Evolutionary conservation across 1,140 invertebrate genomes (phyloP), one percentile per base, ranked within the genome.

Genomic region (Penaeus japonicus): DNA sequence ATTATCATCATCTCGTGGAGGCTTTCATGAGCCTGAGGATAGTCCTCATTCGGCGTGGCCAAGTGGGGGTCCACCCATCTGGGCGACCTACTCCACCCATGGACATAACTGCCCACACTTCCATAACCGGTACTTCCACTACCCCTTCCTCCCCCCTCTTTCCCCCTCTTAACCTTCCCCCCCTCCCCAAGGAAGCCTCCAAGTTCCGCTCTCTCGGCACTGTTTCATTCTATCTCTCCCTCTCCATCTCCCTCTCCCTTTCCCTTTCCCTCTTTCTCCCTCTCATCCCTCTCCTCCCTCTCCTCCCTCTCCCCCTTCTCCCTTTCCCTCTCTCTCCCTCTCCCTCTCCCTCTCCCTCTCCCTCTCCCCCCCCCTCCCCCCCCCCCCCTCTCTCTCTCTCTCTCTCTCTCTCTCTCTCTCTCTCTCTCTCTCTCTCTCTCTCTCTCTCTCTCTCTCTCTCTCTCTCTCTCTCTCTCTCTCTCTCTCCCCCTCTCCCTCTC

Each of bases 361-460:
- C 35, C 75, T 77, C 75, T 77, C 75, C 35, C 75, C 35, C 75
- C 35, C 75, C 35, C 75, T 77, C 75, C 35, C 75, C 35, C 75
- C 35, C 75, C 35, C 75, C 35, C 75, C 35, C 75, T 77, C 75
- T 77, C 75, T 77, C 75, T 77, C 75, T 77, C 75, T 77, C 75
- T n/a, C 18, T 73, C 70, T 79, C 53, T 4, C 77, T 27, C 4
- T 27, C n/a, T 10, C 32, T 27, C n/a, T 27, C n/a, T n/a, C 20
- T n/a, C n/a, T 77, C n/a, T 27, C 75, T 20, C n/a, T n/a, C 35
- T 27, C 32, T 77, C n/a, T 32, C n/a, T 77, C 75, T 77, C 75
- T 77, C 75, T 77, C 75, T 77, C 75, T 77, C 75, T 77, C 75
- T 77, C 75, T 77, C 75, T 77, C 75, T 77, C 75, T 77, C 75